A percentile compares a stretch with the other conserved stretches of the same genome.
Conservation (phyloP, 2,888 invertebrate species). For the Andrena bucephala region DNA sequence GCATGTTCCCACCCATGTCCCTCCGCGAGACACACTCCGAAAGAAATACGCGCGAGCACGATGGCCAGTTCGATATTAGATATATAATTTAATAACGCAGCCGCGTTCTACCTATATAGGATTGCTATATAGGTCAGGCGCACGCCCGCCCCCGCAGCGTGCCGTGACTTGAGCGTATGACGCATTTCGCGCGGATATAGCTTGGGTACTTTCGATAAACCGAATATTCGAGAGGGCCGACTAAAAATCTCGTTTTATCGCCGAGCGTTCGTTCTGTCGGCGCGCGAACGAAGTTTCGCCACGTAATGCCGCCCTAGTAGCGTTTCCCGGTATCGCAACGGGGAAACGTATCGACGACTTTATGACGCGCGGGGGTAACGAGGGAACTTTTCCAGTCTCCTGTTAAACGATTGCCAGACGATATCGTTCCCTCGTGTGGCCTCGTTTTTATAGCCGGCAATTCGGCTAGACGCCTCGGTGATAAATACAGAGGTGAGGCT, state of each 20-base stretch:
- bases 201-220: slow-evolving; percentile 24
- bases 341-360: neutral
- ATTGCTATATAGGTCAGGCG: slow-evolving; percentile 25
- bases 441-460: slow-evolving; percentile 2
- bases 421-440: neutral
- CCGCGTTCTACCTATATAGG: neutral
- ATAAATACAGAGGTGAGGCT: neutral
- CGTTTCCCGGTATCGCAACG: neutral
- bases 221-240: slow-evolving; percentile 20
- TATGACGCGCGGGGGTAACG: neutral
- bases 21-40: slow-evolving; percentile 2
- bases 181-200: slow-evolving; percentile 19
- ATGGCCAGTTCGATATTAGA: slow-evolving; percentile 37
- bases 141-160: neutral
- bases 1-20: neutral
- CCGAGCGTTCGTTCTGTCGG: neutral
- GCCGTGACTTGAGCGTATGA: slow-evolving; percentile 19
- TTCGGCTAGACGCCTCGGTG: slow-evolving; percentile 3
- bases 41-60: slow-evolving; percentile 19
- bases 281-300: slow-evolving; percentile 5
- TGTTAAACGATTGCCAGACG: neutral
- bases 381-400: neutral
- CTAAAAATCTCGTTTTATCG: slow-evolving; percentile 19
- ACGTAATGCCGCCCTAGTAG: neutral
- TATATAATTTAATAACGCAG: slow-evolving; percentile 48